These are phyloP conservation scores for Anguilla anguilla DNA, from an alignment of 2,797 vertebrate genomes.

Conservation along the genomic window DNA sequence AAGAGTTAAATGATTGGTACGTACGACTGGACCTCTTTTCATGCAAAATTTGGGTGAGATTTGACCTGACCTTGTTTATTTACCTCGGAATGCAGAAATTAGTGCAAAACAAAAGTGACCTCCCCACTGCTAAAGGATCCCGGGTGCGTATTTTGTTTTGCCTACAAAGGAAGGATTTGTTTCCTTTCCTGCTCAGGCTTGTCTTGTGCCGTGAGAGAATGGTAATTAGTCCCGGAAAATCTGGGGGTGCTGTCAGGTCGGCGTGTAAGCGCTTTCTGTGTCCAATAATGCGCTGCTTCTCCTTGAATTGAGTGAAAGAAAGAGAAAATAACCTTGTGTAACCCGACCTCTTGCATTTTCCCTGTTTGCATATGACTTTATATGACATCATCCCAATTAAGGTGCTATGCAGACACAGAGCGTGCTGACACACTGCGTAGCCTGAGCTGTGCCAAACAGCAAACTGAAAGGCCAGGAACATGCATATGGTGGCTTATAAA, in stretches of 20 bases:
- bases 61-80: neutral
- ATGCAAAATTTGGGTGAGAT: neutral
- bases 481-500: no score
- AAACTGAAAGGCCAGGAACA: no score
- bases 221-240: neutral
- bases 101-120: neutral
- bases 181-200: neutral
- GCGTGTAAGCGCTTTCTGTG: neutral
- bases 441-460: no score
- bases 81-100: neutral
- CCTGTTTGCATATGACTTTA: neutral
- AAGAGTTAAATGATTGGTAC: neutral
- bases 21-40: neutral
- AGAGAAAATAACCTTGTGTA: neutral
- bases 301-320: neutral
- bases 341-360: neutral
- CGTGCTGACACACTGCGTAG: neutral
- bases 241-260: neutral
- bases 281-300: neutral
- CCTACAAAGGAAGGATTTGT: neutral
- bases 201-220: neutral
- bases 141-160: neutral
- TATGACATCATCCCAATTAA: neutral
- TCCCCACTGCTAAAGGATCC: neutral
- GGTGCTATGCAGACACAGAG: neutral